These are phyloP conservation scores for Pygmarrhopalites habei DNA, from an alignment of 1,140 invertebrate species.

Conservation along the genomic window DNA sequence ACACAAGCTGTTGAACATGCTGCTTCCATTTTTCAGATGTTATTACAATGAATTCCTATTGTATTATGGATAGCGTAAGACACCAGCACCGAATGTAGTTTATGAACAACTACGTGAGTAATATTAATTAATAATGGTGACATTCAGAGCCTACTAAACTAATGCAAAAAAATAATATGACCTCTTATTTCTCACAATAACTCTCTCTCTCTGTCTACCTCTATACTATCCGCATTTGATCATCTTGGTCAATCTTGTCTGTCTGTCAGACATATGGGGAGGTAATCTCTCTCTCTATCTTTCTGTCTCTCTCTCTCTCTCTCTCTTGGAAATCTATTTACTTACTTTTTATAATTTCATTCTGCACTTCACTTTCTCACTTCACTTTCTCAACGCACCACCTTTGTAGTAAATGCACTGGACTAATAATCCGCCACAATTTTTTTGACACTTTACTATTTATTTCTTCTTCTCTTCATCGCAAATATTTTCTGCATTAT, in stretches of 20 bases:
- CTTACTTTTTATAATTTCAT: slow-evolving; percentile 30
- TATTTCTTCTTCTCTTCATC: too few relatives aligned
- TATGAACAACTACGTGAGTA: too few relatives aligned
- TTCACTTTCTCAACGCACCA: too few relatives aligned
- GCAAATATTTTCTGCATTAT: too few relatives aligned
- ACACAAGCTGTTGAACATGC: too few relatives aligned
- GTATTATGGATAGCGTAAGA: not conserved
- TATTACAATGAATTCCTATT: too few relatives aligned
- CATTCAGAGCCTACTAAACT: too few relatives aligned
- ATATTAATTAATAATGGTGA: too few relatives aligned
- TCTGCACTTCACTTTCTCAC: slow-evolving; percentile 13
- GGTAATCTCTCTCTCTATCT: slow-evolving; percentile 40
- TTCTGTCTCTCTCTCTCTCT: slow-evolving; percentile 5
- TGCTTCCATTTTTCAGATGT: too few relatives aligned
- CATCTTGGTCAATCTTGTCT: slow-evolving; percentile 34
- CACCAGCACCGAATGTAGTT: not conserved
- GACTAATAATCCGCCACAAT: too few relatives aligned
- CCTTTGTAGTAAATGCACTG: too few relatives aligned
- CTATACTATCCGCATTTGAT: slow-evolving; percentile 22
- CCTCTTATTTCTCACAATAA: slow-evolving; percentile 2
- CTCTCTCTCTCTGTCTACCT: slow-evolving; percentile 27
- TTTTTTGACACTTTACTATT: too few relatives aligned
- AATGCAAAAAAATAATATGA: not conserved
- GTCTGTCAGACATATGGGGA: slow-evolving; percentile 40
- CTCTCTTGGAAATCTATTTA: slow-evolving; percentile 21